Percentiles rank a stretch among this genome's conserved stretches.
Conservation (phyloP, 2,797 vertebrate genomes). For the Gymnoscopelus braueri region DNA sequence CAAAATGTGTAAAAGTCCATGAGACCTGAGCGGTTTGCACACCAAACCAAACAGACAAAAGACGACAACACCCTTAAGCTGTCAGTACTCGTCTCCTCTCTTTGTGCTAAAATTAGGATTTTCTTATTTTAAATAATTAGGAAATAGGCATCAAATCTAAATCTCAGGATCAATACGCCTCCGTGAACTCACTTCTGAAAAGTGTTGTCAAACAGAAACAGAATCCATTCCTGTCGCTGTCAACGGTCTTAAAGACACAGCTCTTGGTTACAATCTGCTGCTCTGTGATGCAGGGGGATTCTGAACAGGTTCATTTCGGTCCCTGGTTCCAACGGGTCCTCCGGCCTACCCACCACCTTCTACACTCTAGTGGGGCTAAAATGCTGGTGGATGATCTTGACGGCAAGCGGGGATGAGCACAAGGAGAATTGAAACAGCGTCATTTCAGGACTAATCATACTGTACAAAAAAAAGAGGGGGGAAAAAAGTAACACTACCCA, state of each 20-base stretch:
- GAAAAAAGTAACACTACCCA: constrained; percentile 13
- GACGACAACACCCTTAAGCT: background rate
- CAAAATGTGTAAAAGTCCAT: constrained; percentile 35
- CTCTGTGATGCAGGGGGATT: too few relatives aligned
- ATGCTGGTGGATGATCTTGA: constrained; percentile 21
- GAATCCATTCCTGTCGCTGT: background rate
- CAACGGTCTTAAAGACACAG: background rate
- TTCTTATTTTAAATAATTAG: background rate
- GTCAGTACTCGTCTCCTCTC: background rate
- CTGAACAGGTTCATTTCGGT: too few relatives aligned
- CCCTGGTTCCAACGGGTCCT: too few relatives aligned
- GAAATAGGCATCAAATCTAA: background rate
- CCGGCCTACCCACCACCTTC: background rate
- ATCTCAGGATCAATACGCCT: constrained; percentile 16
- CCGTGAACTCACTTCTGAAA: background rate
- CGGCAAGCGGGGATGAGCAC: constrained; percentile 11
- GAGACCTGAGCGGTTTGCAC: constrained; percentile 24
- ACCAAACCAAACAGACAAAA: constrained; percentile 22
- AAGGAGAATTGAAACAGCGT: constrained; percentile 36
- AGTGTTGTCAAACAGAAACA: background rate
- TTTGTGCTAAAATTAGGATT: background rate
- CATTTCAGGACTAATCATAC: constrained; percentile 44
- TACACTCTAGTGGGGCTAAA: constrained; percentile 28
- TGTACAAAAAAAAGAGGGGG: constrained; percentile 43
- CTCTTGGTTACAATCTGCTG: background rate